phyloP scores from a whole-genome alignment of 1,140 invertebrate species.

The Whitmania pigra region DNA sequence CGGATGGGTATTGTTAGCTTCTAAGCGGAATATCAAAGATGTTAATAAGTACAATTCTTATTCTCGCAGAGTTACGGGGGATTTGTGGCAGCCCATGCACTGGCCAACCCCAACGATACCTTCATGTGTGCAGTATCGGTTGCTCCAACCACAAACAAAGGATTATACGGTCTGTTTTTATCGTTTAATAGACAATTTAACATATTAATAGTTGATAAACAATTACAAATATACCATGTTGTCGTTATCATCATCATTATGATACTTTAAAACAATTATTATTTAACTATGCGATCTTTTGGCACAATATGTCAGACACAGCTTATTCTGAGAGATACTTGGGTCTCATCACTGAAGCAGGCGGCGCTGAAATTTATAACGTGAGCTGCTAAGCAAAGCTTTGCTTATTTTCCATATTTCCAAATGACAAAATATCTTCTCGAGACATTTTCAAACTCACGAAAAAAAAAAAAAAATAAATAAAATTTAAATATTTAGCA shows the following conservation, averaged over 20 bases:
- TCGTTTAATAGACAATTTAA: too few relatives aligned
- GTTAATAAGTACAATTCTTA: not conserved
- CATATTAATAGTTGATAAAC: too few relatives aligned
- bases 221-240: too few relatives aligned
- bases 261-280: too few relatives aligned
- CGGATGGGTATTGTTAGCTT: slow-evolving; percentile 3
- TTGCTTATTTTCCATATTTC: not conserved
- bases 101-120: not conserved
- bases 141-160: slow-evolving; percentile 6
- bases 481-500: too few relatives aligned
- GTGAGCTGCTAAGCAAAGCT: not conserved
- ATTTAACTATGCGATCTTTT: too few relatives aligned
- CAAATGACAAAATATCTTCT: too few relatives aligned
- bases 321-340: slow-evolving; percentile 10
- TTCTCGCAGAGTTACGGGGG: slow-evolving; percentile 16
- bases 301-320: not conserved
- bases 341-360: not conserved
- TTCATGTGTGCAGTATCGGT: slow-evolving; percentile 5
- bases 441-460: too few relatives aligned
- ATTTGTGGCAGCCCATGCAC: not conserved
- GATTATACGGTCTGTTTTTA: not conserved
- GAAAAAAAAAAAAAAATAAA: too few relatives aligned
- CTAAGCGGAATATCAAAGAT: too few relatives aligned
- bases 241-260: too few relatives aligned
- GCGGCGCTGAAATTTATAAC: not conserved